phyloP scores from a whole-genome alignment of 1,140 invertebrate genomes.

The Bombus waltoni region DNA sequence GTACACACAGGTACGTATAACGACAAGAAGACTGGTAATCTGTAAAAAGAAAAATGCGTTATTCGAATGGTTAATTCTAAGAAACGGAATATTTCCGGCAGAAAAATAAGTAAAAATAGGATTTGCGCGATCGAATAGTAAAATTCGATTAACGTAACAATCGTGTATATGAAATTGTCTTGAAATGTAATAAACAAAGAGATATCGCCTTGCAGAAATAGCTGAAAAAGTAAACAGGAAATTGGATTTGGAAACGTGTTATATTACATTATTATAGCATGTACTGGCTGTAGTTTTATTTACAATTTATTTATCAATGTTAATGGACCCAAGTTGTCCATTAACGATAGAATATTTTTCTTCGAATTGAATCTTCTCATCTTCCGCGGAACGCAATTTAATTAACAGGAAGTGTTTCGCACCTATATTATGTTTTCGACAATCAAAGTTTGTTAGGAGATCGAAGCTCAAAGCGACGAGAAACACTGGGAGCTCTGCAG shows the following conservation, averaged over 20 bases:
- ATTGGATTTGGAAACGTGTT: no score
- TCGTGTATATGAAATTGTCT: no score
- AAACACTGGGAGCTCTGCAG: neutral
- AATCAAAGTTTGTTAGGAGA: neutral
- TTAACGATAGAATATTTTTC: neutral
- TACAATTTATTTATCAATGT: neutral
- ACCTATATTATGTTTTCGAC: neutral
- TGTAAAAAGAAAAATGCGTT: no score
- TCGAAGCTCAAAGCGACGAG: neutral
- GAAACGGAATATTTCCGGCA: neutral
- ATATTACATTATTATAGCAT: no score
- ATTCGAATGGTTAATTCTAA: no score
- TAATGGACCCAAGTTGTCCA: neutral
- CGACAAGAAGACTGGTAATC: no score
- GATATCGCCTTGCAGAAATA: neutral
- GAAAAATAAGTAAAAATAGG: neutral
- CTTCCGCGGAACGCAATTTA: accelerated
- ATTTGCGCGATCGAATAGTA: no score
- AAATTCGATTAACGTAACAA: neutral
- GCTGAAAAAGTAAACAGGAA: no score
- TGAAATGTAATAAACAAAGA: neutral
- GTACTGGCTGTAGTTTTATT: no score
- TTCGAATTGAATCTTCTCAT: neutral
- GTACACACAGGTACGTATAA: no score
- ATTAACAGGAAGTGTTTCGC: neutral